These are phyloP conservation scores for Crossocerus cetratus DNA, from an alignment of 2,888 invertebrate species.

Conservation along the genomic window DNA sequence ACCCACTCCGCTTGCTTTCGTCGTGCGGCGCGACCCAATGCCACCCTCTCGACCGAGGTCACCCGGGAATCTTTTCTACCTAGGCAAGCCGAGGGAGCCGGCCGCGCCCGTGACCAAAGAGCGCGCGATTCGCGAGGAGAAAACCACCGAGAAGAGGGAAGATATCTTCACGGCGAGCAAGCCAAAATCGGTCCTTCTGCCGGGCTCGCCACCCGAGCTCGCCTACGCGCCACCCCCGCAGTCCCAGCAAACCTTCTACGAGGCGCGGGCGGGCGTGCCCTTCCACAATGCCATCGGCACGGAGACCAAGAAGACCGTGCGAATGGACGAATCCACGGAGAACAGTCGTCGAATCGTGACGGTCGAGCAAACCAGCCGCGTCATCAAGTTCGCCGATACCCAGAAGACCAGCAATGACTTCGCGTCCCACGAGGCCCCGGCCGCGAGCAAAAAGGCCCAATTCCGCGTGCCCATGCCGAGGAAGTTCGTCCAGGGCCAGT, in stretches of 20 bases:
- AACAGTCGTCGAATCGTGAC: slow-evolving; percentile 82
- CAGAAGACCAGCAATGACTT: slow-evolving; percentile 43
- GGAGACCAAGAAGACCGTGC: slow-evolving; percentile 84
- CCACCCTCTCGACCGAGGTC: slow-evolving; percentile 40
- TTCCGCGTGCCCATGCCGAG: slow-evolving; percentile 79
- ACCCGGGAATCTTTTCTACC: slow-evolving; percentile 61
- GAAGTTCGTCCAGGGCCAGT: slow-evolving; percentile 83
- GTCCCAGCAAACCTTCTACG: slow-evolving; percentile 78
- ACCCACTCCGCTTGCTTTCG: slow-evolving; percentile 30
- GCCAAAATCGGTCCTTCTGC: slow-evolving; percentile 77
- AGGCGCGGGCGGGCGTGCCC: slow-evolving; percentile 79
- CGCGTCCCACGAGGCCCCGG: slow-evolving; percentile 26
- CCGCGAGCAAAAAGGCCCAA: slow-evolving; percentile 41
- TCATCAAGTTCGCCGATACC: slow-evolving; percentile 82
- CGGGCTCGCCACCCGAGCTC: slow-evolving; percentile 81
- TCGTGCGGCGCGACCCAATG: too few relatives aligned
- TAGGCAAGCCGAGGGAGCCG: slow-evolving; percentile 75
- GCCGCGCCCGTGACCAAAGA: slow-evolving; percentile 75
- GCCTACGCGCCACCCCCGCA: slow-evolving; percentile 76
- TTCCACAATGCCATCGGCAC: slow-evolving; percentile 82
- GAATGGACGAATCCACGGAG: slow-evolving; percentile 84
- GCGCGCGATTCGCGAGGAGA: slow-evolving; percentile 34
- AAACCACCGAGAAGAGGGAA: slow-evolving; percentile 43
- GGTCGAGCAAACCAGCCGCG: slow-evolving; percentile 84
- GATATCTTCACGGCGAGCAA: slow-evolving; percentile 47